A percentile compares a stretch with the other conserved stretches of the same genome.
Evolutionary conservation across 2,888 invertebrate species (phyloP).

Genomic region (Stictocephala bisonia): DNA sequence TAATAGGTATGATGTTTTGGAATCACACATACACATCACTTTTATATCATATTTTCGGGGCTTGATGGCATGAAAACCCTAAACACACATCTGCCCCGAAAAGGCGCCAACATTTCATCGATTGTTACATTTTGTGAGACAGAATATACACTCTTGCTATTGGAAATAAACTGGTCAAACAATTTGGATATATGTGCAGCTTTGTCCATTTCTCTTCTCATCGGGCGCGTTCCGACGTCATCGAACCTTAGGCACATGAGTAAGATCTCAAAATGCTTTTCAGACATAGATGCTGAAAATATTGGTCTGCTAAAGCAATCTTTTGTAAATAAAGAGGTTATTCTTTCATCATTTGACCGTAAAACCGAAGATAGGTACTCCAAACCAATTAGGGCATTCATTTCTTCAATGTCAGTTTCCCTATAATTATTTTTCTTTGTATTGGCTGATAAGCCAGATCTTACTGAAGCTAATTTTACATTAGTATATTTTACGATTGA

Average conservation of each 20-base stretch:
- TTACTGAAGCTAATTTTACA: conserved; percentile 9
- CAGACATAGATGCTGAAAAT: conserved; percentile 38
- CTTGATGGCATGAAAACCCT: conserved; percentile 57
- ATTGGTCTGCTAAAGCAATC: conserved; percentile 25
- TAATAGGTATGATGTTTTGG: conserved; percentile 55
- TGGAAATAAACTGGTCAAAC: not conserved
- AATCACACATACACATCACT: conserved; percentile 54
- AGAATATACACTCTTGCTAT: conserved; percentile 24
- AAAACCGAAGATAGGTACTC: conserved; percentile 12
- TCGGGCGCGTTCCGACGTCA: not conserved
- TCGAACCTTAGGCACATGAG: conserved; percentile 31
- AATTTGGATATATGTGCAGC: conserved; percentile 25
- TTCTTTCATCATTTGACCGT: conserved; percentile 12
- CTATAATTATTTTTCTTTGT: conserved; percentile 39
- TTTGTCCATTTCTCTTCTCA: not conserved
- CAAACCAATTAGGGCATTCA: conserved; percentile 44
- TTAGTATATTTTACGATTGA: conserved; percentile 17
- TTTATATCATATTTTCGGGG: conserved; percentile 58
- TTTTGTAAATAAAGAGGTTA: conserved; percentile 21
- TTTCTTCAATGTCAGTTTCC: conserved; percentile 36
- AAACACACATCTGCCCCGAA: conserved; percentile 46
- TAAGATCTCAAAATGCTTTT: conserved; percentile 38
- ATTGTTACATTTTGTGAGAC: conserved; percentile 24
- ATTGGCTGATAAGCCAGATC: not conserved
- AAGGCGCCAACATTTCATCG: conserved; percentile 43